Base-by-base conservation (phyloP, 2,888 invertebrate genomes). In the Plutella xylostella region DNA sequence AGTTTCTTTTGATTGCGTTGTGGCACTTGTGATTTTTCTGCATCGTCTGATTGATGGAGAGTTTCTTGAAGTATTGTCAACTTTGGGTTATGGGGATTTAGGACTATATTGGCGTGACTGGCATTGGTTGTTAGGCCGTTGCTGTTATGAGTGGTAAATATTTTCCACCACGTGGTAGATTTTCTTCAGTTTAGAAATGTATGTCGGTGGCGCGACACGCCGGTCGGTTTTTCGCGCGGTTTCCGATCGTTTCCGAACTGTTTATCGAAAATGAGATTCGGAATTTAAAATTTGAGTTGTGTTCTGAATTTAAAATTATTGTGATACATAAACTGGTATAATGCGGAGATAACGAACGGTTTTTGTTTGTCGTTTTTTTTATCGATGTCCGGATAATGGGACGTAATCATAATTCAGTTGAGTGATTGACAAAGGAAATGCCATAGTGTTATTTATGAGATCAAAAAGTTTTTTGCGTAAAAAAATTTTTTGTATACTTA, bases 111-210 rank as follows among this genome's bases (percentile, higher is more conserved):
- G n/a, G 2, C 11, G 11, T 45, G 41, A 17, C 7, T 28, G 42
- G 42, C 4, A 17, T 33, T 33, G 33, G 42, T 20, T 25, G 31
- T 33, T 57, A 47, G 15, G 52, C 39, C 60, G 57, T 49, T 44
- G 46, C 17, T 41, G 19, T 45, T 47, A 30, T 19, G 43, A 41
- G 44, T 50, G 54, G 2, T 34, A 11, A 39, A 56, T 57, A 54
- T 60, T 57, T 61, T 56, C 58, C 54, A 57, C 61, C 70, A 75
- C 73, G 72, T 75, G 76, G 19, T 14, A n/a, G 9, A 3, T 57
- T 65, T 53, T 48, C 68, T 68, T 69, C 75, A 77, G 77, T 77
- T 55, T 53, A 65, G 64, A 66, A 65, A 60, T 56, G 63, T 70
- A 38, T 38, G 19, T 37, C 46, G 35, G 19, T 19, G 30, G 17